Conservation (phyloP, 2,113 vertebrate species). For the Mustelus asterias region DNA sequence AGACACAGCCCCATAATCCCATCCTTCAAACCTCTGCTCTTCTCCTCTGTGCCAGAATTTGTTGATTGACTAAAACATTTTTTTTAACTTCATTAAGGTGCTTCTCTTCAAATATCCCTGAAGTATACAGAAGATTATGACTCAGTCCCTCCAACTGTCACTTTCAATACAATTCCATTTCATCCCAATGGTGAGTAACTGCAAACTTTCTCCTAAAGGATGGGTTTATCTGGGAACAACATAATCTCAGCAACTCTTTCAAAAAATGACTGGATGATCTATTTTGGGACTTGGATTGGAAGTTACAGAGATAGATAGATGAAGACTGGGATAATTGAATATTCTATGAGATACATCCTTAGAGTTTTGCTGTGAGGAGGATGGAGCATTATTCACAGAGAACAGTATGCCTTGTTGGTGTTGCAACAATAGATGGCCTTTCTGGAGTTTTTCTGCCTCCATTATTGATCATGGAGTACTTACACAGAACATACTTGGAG, state of each 20-base stretch:
- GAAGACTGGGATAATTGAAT: not conserved
- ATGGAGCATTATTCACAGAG: not conserved
- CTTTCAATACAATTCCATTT: conserved; percentile 54
- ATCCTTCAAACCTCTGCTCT: not conserved
- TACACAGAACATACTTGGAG: not conserved
- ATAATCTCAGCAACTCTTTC: not conserved
- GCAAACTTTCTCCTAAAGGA: not conserved
- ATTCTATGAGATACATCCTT: not conserved
- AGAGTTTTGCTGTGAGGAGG: not conserved
- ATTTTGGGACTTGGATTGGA: conserved; percentile 4
- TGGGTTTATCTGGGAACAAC: not conserved
- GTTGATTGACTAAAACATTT: not conserved
- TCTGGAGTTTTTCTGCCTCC: not conserved
- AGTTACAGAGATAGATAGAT: not conserved
- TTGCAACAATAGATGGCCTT: not conserved
- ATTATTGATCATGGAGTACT: not conserved
- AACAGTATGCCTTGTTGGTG: not conserved
- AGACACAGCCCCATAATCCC: not conserved
- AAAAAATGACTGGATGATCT: not conserved
- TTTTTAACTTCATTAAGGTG: conserved; percentile 42
- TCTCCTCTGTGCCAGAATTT: not conserved
- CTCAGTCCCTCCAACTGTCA: conserved; percentile 46
- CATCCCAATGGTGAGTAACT: conserved; percentile 57
- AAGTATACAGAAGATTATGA: conserved; percentile 49
- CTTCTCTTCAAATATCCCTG: conserved; percentile 45